A percentile compares a stretch with the other conserved stretches of the same genome.
Evolutionary conservation across 2,888 invertebrate genomes (phyloP).

Genomic region (Agrotis ipsilon): DNA sequence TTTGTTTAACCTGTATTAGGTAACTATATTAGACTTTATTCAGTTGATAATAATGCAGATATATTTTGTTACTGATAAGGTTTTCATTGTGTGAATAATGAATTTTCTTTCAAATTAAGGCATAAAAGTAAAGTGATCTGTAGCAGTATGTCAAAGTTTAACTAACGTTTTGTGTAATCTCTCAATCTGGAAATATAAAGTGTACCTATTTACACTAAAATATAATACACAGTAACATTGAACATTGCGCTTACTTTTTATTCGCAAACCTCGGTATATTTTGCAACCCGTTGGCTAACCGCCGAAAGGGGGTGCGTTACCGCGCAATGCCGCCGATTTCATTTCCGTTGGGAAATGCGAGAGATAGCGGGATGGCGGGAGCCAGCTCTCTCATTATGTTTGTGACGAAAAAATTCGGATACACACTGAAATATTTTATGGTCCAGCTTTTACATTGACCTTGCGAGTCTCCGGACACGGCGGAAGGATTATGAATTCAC

Average conservation of each 20-base stretch:
- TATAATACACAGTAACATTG: conserved; percentile 11
- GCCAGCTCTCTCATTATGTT: conserved; percentile 49
- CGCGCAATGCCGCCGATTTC: conserved; percentile 64
- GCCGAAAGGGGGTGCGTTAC: conserved; percentile 57
- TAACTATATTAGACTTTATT: too few species aligned
- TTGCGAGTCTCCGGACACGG: conserved; percentile 46
- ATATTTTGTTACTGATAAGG: not conserved
- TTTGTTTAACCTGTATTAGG: not conserved
- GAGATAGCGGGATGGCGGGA: conserved; percentile 53
- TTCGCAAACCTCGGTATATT: conserved; percentile 51
- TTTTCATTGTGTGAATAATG: not conserved
- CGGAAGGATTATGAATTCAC: conserved; percentile 53
- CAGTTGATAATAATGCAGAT: not conserved
- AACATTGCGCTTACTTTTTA: conserved; percentile 46
- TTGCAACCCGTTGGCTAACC: conserved; percentile 51
- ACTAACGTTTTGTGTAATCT: too few species aligned
- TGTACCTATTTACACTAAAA: not conserved
- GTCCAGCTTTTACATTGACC: conserved; percentile 50
- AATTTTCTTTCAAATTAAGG: not conserved
- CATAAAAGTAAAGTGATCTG: not conserved
- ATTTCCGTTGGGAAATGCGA: conserved; percentile 68
- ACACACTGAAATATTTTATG: conserved; percentile 52
- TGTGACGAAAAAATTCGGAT: conserved; percentile 57
- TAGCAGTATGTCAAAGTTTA: not conserved
- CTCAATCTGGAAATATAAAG: too few species aligned